Evolutionary conservation across 23 tunicate species (phyloP), one percentile per base, ranked within the genome.

Genomic region (Diplosoma virens): DNA sequence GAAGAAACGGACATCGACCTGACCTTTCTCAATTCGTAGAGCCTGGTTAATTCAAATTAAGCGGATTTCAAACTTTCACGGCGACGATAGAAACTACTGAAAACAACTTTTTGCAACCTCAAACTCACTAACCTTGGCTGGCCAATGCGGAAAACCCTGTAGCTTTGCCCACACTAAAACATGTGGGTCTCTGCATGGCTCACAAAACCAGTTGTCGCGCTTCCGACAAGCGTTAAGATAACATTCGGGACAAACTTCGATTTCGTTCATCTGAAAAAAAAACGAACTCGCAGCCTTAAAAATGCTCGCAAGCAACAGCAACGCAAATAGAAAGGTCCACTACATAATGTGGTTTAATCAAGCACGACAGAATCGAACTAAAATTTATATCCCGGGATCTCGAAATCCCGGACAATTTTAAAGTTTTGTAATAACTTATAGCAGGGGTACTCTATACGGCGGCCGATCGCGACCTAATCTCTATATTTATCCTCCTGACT

Each of bases 121-220:
- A 56, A n/a, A n/a, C n/a, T n/a, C n/a, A 47, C 78, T 11, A 22
- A 86, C 99, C 73, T 95, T 95, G 7, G 88, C 99, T 50, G 99
- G 99, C 99, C 99, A 95, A 53, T 90, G 97, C 11, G 99, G 93
- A 76, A 88, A 94, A n/a, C 99, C 95, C 60, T 85, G 87, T 59
- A 95, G 48, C 52, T 95, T 95, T 20, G 96, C 99, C 99, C 99
- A 95, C 56, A 95, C 93, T 9, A 95, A 66, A 32, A 87, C 66
- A 59, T 95, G 99, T 25, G 73, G 67, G 18, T 89, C 87, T 59
- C 86, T 81, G 60, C 99, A 95, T 1, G 96, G 96, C 64, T 95
- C 96, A 54, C 91, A 83, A 58, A 95, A 95, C 99, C 99, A 95
- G 58, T 95, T 81, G 3, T 77, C 86, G 4, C 96, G 75, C 26